Evolutionary conservation across 2,888 invertebrate genomes (phyloP).

Genomic region (Fragum fragum): DNA sequence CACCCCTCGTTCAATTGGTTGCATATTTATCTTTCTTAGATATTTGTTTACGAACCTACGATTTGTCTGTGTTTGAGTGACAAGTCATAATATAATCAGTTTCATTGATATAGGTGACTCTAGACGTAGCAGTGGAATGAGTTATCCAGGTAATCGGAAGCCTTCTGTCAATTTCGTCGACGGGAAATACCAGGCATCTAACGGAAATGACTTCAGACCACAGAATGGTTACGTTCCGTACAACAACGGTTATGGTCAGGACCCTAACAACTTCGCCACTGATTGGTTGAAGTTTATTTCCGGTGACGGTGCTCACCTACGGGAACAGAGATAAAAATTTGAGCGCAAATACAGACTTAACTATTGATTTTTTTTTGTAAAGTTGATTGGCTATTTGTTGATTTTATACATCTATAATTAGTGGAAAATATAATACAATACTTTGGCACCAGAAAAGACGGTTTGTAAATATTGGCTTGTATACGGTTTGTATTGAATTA

Average conservation of each 20-base stretch:
- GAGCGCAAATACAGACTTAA: too few relatives aligned
- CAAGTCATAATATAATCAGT: neutral
- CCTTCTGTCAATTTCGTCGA: neutral
- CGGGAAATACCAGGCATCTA: constrained; percentile 7
- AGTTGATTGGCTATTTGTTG: too few relatives aligned
- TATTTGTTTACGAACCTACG: too few relatives aligned
- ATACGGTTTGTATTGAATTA: too few relatives aligned
- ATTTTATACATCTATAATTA: too few relatives aligned
- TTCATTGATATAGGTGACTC: constrained; percentile 4
- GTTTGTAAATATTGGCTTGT: too few relatives aligned
- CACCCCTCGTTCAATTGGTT: too few relatives aligned
- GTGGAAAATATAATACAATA: too few relatives aligned
- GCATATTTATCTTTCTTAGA: too few relatives aligned
- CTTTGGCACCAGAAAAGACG: too few relatives aligned
- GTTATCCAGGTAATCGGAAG: neutral
- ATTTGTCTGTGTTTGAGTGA: too few relatives aligned
- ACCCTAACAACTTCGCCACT: constrained; percentile 62
- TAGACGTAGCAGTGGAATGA: constrained; percentile 8
- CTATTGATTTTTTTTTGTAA: too few relatives aligned
- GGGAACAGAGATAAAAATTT: constrained; percentile 65
- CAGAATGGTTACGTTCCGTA: constrained; percentile 19
- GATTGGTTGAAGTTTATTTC: constrained; percentile 70
- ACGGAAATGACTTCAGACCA: constrained; percentile 3
- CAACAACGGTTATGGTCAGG: constrained; percentile 49
- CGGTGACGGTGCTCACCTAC: constrained; percentile 65